Base-by-base conservation (phyloP, 2,888 invertebrate species). In the Cantharis rufa region DNA sequence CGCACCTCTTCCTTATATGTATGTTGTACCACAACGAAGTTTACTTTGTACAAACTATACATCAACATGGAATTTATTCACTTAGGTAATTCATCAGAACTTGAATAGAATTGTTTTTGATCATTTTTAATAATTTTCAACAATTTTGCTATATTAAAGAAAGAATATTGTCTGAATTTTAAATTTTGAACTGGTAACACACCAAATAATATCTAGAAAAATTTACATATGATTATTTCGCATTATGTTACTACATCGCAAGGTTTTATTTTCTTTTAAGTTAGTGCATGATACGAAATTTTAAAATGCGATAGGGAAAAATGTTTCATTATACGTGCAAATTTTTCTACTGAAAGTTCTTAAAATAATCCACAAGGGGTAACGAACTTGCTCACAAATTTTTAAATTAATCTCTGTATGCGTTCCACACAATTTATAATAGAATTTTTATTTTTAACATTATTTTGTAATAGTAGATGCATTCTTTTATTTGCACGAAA, bases 291-390 rank as follows among this genome's bases (percentile, higher is more conserved):
- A 72, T 69, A 69, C 27, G 68, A 21, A 18, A 27, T 64, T 72
- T 69, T 61, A 72, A 68, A 72, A 68, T 68, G 72, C 68, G 16
- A 66, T 69, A n/a, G 73, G 73, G 73, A 69, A 73, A 72, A 72
- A 62, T 62, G 18, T 72, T 61, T 69, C 16, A 15, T 32, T 66
- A 24, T 13, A 24, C 69, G 73, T 74, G 73, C 73, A 69, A 74
- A 74, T 69, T 69, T 69, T 68, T 62, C 15, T 68, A 62, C 62
- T 63, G 61, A 21, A 63, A 28, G 69, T 61, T 63, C 69, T 69
- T 63, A 74, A 74, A 74, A 63, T 68, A 72, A 74, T 74, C 73
- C 16, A 61, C 63, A 15, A 48, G 69, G 63, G 73, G 73, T 68
- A 74, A 69, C 63, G 73, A 74, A 62, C 73, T 21, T 63, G 16